Base-by-base conservation (phyloP, 2,797 vertebrate species). In the Melanotaenia trifasciata region DNA sequence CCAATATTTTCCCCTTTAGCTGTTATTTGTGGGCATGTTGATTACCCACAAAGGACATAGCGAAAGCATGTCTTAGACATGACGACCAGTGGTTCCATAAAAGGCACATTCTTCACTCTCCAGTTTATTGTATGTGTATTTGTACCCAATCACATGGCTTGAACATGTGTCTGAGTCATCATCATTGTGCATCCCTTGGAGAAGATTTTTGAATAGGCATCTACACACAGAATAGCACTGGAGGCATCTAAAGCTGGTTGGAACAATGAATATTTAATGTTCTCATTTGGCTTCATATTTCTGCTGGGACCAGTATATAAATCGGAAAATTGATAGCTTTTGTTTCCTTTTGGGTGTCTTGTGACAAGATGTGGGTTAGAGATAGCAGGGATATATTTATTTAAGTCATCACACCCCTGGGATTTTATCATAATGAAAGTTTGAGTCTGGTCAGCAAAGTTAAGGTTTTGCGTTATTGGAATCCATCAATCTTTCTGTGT, bases 391-490 rank as follows among this genome's bases (percentile, higher is more conserved):
- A 32, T 35, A 45, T 73, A 45, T 89, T 72, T 87, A 60, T 80
- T 77, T 33, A 86, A 86, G 73, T 84, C 74, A 73, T 86, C 66
- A 67, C 80, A 72, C 79, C 69, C 63, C 54, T 40, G 74, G 84
- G 82, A 84, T 79, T 83, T 70, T 64, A 20, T 70, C 1, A 8
- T 75, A 86, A 83, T 87, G 64, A 84, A 84, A 79, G 80, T 13
- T 60, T 75, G 70, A 76, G 82, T 86, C 50, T 20, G 30, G 45
- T 79, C 56, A 6, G 65, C 67, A 6, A 22, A 81, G 66, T 70
- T 36, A 58, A 82, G 85, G 84, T 75, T 73, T 53, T 20, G 58
- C 14, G 4, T 89, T 87, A 90, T 87, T 90, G 89, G 84, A 92
- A 90, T 79, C 84, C 70, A 85, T 90, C 83, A 70, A 63, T 83